phyloP scores from a whole-genome alignment of 2,888 invertebrate genomes.

The Tenthredo livida region DNA sequence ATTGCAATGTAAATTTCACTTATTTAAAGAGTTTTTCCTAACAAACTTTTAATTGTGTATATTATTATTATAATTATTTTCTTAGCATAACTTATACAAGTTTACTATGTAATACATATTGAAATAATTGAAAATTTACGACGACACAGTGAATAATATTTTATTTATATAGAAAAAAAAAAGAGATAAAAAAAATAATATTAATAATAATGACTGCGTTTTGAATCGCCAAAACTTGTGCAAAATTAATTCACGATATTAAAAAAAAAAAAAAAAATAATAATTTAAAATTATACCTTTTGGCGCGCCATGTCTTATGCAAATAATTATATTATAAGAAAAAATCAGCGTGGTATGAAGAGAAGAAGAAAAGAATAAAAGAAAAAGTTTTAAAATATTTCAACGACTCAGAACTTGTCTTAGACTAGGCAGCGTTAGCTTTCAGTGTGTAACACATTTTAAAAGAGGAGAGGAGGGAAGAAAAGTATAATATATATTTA shows the following conservation, averaged over 20 bases:
- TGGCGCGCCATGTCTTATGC: conserved; percentile 8
- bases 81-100: conserved; percentile 62
- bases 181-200: conserved; percentile 57
- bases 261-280: conserved; percentile 29
- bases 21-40: conserved; percentile 73
- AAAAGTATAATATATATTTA: conserved; percentile 64
- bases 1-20: conserved; percentile 74
- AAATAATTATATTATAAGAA: conserved; percentile 58
- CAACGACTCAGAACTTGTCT: conserved; percentile 63
- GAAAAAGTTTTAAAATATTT: conserved; percentile 1
- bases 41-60: conserved; percentile 76
- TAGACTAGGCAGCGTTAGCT: conserved; percentile 70
- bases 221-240: conserved; percentile 60
- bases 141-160: conserved; percentile 32
- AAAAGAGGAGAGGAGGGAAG: conserved; percentile 59
- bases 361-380: background rate
- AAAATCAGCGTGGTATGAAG: background rate
- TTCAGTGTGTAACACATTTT: conserved; percentile 71
- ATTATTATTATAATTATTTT: conserved; percentile 65
- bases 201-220: conserved; percentile 63
- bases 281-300: conserved; percentile 54
- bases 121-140: conserved; percentile 37
- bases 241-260: conserved; percentile 28
- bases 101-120: conserved; percentile 63
- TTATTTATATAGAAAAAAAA: conserved; percentile 52